phyloP scores from a whole-genome alignment of 2,888 invertebrate genomes.

The Amblyjoppa fuscipennis region DNA sequence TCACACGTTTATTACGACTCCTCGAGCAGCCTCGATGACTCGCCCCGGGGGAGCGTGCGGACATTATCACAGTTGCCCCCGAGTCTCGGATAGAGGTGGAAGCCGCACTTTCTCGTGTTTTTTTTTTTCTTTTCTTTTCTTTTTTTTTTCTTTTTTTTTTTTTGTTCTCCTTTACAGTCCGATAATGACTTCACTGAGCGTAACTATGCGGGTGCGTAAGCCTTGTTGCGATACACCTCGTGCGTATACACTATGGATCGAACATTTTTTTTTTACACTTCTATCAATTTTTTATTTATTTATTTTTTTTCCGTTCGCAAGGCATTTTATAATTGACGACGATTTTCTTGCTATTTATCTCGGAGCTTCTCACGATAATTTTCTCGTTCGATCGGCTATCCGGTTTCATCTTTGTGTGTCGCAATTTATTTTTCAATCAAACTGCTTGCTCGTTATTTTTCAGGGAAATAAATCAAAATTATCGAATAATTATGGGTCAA shows the following conservation, averaged over 20 bases:
- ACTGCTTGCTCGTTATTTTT: no score
- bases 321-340: not conserved
- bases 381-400: no score
- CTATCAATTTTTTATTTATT: not conserved
- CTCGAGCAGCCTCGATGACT: conserved; percentile 36
- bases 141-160: not conserved
- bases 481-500: no score
- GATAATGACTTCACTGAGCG: conserved; percentile 38
- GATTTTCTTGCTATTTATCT: not conserved
- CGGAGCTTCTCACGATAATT: not conserved
- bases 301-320: not conserved
- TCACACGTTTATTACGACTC: conserved; percentile 32
- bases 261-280: not conserved
- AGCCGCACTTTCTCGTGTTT: conserved; percentile 2
- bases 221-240: not conserved
- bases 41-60: conserved; percentile 26
- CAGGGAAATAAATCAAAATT: no score
- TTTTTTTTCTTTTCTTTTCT: not conserved
- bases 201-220: conserved; percentile 19
- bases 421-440: no score
- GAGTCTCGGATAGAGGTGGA: conserved; percentile 15
- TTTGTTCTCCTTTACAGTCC: conserved; percentile 2
- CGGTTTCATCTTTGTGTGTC: no score
- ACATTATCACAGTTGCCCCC: conserved; percentile 41
- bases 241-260: not conserved